Base-by-base conservation (phyloP, 2,888 invertebrate species). In the Dexiosoma caninum region DNA sequence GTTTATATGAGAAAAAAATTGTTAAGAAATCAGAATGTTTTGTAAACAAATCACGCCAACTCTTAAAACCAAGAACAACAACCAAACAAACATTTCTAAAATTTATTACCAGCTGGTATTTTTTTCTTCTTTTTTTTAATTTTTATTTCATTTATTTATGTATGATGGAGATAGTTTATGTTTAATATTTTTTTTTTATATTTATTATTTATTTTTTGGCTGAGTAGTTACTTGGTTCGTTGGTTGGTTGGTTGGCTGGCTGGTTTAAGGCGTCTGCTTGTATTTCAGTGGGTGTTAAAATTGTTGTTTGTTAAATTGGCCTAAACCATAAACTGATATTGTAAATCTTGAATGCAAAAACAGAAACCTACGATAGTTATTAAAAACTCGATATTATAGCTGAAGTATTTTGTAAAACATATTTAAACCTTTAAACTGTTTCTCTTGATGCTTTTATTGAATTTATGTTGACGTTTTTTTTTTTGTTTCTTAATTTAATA, bases 11-110 rank as follows among this genome's bases (percentile, higher is more conserved):
- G 37, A 16, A 21, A 32, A 16, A 21, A 14, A 40, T 35, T 60
- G 67, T 7, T 21, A 44, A 32, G n/a, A 30, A 44, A 55, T 62
- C 55, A 40, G 49, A 10, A 60, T 62, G 46, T 75, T 71, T 81
- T 71, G 72, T 81, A 69, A 81, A 81, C 72, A 77, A 77, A 72
- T 77, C 81, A 81, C 81, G 74, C 77, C 77, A 77, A 81, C 72
- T 77, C 55, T 55, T 27, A 23, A 62, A n/a, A 75, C 46, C 76
- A 66, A 76, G 57, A 57, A 66, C 7, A 51, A 12, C 16, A 30
- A 72, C 21, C 27, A 59, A 67, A 12, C 35, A 44, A 23, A 49
- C 46, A 16, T 37, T 59, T 67, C 12, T 69, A 64, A 35, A n/a
- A 72, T 67, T 78, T 67, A 72, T 72, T 66, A 40, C 35, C 57